A percentile compares a stretch with the other conserved stretches of the same genome.
Evolutionary conservation across 1,140 invertebrate genomes (phyloP).

Genomic region (Temnothorax longispinosus): DNA sequence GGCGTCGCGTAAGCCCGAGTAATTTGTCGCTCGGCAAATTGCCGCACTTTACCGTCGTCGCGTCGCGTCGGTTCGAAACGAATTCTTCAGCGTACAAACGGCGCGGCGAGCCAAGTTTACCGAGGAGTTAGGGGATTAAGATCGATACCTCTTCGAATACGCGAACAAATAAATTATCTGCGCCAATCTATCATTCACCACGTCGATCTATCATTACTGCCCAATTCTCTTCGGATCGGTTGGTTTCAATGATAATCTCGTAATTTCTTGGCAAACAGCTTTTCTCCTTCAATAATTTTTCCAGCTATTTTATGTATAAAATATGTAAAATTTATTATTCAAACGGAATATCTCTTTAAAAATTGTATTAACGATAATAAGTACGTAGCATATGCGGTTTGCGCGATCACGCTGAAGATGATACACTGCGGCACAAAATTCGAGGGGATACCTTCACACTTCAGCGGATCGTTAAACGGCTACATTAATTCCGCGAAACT

Average conservation of each 20-base stretch:
- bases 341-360: not conserved
- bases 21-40: slow-evolving; percentile 38
- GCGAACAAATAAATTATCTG: slow-evolving; percentile 12
- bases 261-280: not conserved
- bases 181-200: not conserved
- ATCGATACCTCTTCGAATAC: slow-evolving; percentile 22
- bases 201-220: not conserved
- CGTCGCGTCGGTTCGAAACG: not conserved
- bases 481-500: slow-evolving; percentile 59
- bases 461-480: slow-evolving; percentile 44
- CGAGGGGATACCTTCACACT: not conserved
- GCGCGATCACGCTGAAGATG: not conserved
- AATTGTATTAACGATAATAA: not conserved
- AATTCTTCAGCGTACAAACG: not conserved
- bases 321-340: not conserved
- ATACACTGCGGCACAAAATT: not conserved
- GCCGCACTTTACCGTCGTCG: slow-evolving; percentile 1
- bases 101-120: not conserved
- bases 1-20: not conserved
- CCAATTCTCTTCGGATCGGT: not conserved
- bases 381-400: not conserved
- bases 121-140: slow-evolving; percentile 14
- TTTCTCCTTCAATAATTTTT: not conserved
- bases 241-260: not conserved
- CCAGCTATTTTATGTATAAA: not conserved